phyloP scores from a whole-genome alignment of 1,140 invertebrate species.

The Solen grandis region DNA sequence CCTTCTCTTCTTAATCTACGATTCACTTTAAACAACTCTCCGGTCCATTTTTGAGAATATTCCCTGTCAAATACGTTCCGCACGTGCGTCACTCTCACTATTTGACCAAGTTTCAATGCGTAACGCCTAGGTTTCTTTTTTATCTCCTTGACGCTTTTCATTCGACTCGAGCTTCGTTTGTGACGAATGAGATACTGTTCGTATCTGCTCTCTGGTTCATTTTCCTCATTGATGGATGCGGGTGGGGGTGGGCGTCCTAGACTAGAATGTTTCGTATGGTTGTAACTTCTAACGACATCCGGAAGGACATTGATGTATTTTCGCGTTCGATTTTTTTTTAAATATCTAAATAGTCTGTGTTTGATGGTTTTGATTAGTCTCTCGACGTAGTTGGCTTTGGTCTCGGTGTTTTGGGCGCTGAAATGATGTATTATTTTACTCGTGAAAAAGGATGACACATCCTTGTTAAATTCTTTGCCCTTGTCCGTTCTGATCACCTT shows the following conservation, averaged over 20 bases:
- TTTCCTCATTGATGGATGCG: constrained; percentile 1
- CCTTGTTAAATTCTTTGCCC: constrained; percentile 10
- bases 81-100: background rate
- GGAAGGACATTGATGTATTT: constrained; percentile 14
- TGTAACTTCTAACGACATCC: constrained; percentile 12
- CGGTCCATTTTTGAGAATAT: constrained; percentile 26
- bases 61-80: constrained; percentile 10
- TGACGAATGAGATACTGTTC: constrained; percentile 14
- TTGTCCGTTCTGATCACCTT: constrained; percentile 1
- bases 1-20: constrained; percentile 2
- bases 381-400: constrained; percentile 21
- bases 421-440: background rate
- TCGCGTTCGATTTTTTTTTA: constrained; percentile 10
- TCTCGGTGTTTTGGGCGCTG: background rate
- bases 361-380: constrained; percentile 22
- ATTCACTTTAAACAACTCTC: constrained; percentile 11
- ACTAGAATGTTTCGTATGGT: constrained; percentile 1
- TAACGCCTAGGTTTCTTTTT: background rate
- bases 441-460: background rate
- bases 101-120: background rate
- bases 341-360: constrained; percentile 28
- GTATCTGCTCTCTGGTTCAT: background rate
- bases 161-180: background rate
- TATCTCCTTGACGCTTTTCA: background rate
- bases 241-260: background rate